Evolutionary conservation across 2,113 vertebrate species (phyloP).

Genomic region (Falco punctatus): DNA sequence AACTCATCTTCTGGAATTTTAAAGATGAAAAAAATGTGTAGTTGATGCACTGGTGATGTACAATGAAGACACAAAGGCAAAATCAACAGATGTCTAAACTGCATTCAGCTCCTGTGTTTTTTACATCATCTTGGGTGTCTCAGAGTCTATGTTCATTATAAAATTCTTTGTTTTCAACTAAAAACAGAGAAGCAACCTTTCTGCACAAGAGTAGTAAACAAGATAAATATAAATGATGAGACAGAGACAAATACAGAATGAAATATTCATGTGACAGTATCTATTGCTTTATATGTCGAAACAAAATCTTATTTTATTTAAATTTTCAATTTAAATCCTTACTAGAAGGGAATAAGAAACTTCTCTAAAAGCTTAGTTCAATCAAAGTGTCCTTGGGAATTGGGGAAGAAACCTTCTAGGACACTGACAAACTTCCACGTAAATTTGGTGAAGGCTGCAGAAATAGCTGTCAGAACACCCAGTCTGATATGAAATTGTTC

Average conservation of each 20-base stretch:
- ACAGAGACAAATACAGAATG: neutral
- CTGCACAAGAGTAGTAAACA: neutral
- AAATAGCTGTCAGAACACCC: neutral
- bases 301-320: neutral
- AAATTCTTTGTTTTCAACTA: neutral
- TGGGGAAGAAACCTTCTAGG: neutral
- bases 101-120: neutral
- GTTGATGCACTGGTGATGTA: neutral
- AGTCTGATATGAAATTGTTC: neutral
- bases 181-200: neutral
- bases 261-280: neutral
- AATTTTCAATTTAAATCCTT: neutral
- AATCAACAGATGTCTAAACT: neutral
- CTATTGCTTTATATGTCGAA: neutral
- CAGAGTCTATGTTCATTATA: neutral
- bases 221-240: neutral
- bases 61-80: neutral
- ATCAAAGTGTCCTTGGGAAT: neutral
- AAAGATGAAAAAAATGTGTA: constrained; percentile 15
- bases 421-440: neutral
- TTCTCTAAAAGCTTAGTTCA: neutral
- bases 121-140: neutral
- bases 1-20: neutral
- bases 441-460: neutral
- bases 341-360: neutral